Evolutionary conservation across 1,140 invertebrate species (phyloP).

Genomic region (Semibalanus balanoides): DNA sequence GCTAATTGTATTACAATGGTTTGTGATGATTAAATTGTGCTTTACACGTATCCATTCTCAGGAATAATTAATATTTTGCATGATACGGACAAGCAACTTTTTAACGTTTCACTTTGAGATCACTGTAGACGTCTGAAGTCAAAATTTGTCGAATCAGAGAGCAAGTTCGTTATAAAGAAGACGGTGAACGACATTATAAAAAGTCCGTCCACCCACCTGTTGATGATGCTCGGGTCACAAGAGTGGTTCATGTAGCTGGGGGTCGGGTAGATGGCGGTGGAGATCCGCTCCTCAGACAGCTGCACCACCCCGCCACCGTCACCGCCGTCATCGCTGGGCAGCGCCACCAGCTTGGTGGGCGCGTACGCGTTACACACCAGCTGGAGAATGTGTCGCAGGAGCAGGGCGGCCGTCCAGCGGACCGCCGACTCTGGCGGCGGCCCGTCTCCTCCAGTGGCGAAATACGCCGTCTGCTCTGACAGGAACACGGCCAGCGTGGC

Average conservation of each 20-base stretch:
- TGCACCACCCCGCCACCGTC: slow-evolving; percentile 21
- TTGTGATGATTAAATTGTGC: no score
- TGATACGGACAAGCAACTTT: not conserved
- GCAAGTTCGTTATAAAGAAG: not conserved
- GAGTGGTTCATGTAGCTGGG: slow-evolving; percentile 83
- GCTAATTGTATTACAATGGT: no score
- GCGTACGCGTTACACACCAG: slow-evolving; percentile 65
- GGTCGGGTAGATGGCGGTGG: slow-evolving; percentile 73
- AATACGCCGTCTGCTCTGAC: slow-evolving; percentile 37
- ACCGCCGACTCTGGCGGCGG: slow-evolving; percentile 36
- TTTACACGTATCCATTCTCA: no score
- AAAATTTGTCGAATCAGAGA: no score
- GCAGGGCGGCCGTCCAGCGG: slow-evolving; percentile 42
- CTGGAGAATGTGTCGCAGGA: slow-evolving; percentile 57
- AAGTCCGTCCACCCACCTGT: not conserved
- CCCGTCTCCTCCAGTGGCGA: slow-evolving; percentile 20
- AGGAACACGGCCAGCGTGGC: slow-evolving; percentile 40
- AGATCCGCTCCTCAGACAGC: slow-evolving; percentile 45
- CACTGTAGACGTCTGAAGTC: not conserved
- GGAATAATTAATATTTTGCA: no score
- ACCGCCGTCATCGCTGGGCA: slow-evolving; percentile 12
- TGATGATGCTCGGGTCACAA: slow-evolving; percentile 44
- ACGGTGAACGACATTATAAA: not conserved
- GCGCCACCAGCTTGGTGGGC: slow-evolving; percentile 37
- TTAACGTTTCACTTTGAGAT: not conserved